A percentile compares a stretch with the other conserved stretches of the same genome.
These are phyloP conservation scores for Teleopsis dalmanni DNA, from an alignment of 1,140 invertebrate genomes.

Conservation along the genomic window DNA sequence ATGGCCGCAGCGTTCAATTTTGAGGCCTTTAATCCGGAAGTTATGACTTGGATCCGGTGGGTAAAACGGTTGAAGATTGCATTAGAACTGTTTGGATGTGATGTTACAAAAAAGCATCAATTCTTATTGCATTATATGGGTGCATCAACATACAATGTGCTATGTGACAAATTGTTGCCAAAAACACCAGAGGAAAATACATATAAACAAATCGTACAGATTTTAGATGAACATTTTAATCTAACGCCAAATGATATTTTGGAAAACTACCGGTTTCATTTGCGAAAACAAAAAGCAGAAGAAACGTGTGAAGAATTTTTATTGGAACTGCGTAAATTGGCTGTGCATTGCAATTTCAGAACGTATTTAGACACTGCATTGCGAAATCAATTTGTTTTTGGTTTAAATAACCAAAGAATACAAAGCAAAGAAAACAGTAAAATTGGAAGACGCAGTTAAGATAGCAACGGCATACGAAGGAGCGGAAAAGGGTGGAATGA, in stretches of 20 bases:
- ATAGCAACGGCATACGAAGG: neutral
- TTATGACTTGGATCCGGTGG: slow-evolving; percentile 12
- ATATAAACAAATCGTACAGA: slow-evolving; percentile 1
- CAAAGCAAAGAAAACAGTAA: neutral
- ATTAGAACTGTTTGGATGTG: slow-evolving; percentile 13
- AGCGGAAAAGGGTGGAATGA: neutral
- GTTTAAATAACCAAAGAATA: slow-evolving; percentile 8
- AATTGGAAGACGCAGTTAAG: neutral
- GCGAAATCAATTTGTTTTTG: slow-evolving; percentile 25
- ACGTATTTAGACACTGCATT: slow-evolving; percentile 18
- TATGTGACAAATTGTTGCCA: slow-evolving; percentile 14
- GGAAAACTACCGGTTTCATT: slow-evolving; percentile 19
- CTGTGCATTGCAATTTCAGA: slow-evolving; percentile 21
- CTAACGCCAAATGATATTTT: slow-evolving; percentile 22
- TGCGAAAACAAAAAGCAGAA: slow-evolving; percentile 18
- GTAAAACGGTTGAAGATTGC: slow-evolving; percentile 18
- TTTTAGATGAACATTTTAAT: slow-evolving; percentile 17
- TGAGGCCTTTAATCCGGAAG: neutral
- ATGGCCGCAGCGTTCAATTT: too few relatives aligned
- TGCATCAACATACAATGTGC: slow-evolving; percentile 9
- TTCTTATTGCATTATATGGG: slow-evolving; percentile 18
- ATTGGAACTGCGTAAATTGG: slow-evolving; percentile 14
- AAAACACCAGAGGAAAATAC: slow-evolving; percentile 7
- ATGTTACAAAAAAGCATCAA: neutral
- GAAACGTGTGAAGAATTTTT: slow-evolving; percentile 17